A percentile compares a stretch with the other conserved stretches of the same genome.
Conservation (phyloP, 2,797 vertebrate species). For the Miichthys miiuy region DNA sequence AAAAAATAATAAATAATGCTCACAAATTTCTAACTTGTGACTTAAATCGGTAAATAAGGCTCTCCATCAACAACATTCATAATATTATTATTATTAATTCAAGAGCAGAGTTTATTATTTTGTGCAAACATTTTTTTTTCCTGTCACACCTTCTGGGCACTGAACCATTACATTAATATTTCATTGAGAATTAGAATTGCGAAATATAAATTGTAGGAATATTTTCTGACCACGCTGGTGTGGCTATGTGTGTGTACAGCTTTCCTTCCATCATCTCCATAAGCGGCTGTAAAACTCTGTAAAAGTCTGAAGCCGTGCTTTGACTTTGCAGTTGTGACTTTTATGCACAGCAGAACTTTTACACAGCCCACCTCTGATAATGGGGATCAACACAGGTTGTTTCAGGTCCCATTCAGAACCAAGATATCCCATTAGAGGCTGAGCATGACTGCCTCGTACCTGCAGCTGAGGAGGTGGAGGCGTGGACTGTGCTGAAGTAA, state of each 20-base stretch:
- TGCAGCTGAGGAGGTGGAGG: slow-evolving; percentile 52
- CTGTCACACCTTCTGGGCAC: neutral
- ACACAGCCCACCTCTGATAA: slow-evolving; percentile 41
- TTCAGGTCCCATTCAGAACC: slow-evolving; percentile 41
- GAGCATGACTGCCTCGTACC: slow-evolving; percentile 47
- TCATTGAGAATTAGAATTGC: neutral
- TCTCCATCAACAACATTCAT: neutral
- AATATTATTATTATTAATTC: neutral
- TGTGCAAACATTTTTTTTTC: neutral
- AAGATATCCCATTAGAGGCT: slow-evolving; percentile 59
- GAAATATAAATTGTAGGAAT: neutral
- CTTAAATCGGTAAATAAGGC: neutral
- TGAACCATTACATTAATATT: neutral
- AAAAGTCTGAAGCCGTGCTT: neutral
- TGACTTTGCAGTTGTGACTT: neutral
- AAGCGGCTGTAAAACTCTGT: neutral
- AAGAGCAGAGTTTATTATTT: neutral
- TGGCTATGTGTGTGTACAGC: neutral
- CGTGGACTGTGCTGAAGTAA: slow-evolving; percentile 62
- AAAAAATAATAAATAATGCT: neutral
- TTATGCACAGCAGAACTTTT: neutral
- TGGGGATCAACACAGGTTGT: slow-evolving; percentile 20
- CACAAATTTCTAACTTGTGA: neutral
- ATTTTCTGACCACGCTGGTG: neutral
- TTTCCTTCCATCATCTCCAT: neutral